Conservation (phyloP, 2,888 invertebrate species). For the Oxystoma pomonae region DNA sequence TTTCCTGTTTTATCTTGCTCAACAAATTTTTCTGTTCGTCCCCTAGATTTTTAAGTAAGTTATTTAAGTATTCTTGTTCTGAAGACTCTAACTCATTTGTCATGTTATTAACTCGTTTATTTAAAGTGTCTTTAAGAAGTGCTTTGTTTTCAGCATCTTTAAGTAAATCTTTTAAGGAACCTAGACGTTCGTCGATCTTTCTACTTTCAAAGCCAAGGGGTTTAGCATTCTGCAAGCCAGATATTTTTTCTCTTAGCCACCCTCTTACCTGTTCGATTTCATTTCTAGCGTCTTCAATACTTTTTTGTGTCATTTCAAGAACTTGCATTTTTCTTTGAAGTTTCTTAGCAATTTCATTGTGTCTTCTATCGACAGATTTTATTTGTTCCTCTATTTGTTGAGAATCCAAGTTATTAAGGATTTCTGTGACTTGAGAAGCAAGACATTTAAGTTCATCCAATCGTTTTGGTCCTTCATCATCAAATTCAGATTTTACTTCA, state of each 20-base stretch:
- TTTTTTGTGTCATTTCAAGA: conserved; percentile 78
- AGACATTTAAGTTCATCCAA: conserved; percentile 67
- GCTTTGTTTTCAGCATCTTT: conserved; percentile 85
- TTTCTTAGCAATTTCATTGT: conserved; percentile 79
- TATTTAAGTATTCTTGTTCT: conserved; percentile 77
- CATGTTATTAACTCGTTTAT: conserved; percentile 79
- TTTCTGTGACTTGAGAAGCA: conserved; percentile 68
- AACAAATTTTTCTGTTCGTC: conserved; percentile 72
- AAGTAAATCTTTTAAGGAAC: conserved; percentile 65
- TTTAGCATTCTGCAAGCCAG: conserved; percentile 61
- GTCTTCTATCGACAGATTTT: conserved; percentile 78
- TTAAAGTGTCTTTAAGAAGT: conserved; percentile 74
- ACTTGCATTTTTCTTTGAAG: conserved; percentile 80
- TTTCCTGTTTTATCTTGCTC: conserved; percentile 66
- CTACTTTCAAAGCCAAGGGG: conserved; percentile 74
- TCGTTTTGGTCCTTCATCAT: conserved; percentile 66
- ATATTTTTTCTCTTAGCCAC: conserved; percentile 74
- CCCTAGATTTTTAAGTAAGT: conserved; percentile 65
- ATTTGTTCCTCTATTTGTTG: conserved; percentile 88
- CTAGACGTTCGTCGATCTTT: conserved; percentile 69
- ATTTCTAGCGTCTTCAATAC: conserved; percentile 72
- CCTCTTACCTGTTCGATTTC: conserved; percentile 76
- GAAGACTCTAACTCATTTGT: conserved; percentile 80
- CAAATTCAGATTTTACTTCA: conserved; percentile 70
- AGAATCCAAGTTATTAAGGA: conserved; percentile 82